These are phyloP conservation scores for Urocolius indicus DNA, from an alignment of 2,113 vertebrate genomes.

Conservation along the genomic window DNA sequence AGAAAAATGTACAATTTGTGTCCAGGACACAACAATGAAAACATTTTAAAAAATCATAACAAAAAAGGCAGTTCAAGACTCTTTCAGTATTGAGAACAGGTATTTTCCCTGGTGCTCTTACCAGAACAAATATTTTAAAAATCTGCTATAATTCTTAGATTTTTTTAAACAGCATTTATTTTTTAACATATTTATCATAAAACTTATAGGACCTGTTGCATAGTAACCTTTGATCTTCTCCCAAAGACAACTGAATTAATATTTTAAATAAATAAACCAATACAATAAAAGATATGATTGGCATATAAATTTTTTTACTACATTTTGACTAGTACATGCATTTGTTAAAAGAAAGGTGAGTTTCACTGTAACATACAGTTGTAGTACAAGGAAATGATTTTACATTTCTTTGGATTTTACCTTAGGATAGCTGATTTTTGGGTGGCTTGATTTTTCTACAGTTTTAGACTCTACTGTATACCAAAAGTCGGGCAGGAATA, in stretches of 20 bases:
- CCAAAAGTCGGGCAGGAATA: neutral
- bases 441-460: neutral
- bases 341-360: neutral
- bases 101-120: neutral
- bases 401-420: neutral
- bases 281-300: neutral
- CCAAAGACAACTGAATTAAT: neutral
- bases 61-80: neutral
- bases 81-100: neutral
- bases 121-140: neutral
- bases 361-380: neutral
- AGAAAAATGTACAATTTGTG: neutral
- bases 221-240: neutral
- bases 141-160: neutral
- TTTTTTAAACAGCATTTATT: constrained; percentile 31
- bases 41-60: neutral
- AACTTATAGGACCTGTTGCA: neutral
- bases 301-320: neutral
- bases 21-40: neutral
- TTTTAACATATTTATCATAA: neutral
- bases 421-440: neutral
- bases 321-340: neutral
- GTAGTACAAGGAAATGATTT: neutral
- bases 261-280: neutral
- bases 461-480: neutral